Conservation (phyloP, 2,113 vertebrate species). For the Lynx canadensis region DNA sequence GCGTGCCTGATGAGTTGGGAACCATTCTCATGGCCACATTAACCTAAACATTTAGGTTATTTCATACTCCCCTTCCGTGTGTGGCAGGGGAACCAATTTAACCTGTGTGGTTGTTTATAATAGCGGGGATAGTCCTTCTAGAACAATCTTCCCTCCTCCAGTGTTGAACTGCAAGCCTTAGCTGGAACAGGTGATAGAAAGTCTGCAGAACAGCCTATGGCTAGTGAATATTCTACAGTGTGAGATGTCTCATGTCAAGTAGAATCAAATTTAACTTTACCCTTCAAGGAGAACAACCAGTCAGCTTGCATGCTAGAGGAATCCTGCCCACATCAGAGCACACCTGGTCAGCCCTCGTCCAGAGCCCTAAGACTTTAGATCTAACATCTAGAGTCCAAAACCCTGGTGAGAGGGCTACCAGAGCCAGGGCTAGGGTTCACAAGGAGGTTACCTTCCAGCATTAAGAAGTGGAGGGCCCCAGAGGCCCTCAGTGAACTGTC, state of each 20-base stretch:
- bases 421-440: too few relatives aligned
- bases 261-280: neutral
- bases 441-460: neutral
- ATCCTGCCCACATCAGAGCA: neutral
- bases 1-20: neutral
- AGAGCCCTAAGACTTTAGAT: neutral
- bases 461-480: neutral
- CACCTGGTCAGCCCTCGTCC: neutral
- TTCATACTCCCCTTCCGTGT: neutral
- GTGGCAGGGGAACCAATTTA: neutral
- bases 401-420: neutral
- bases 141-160: neutral
- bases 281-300: neutral
- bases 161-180: neutral
- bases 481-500: neutral
- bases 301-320: neutral
- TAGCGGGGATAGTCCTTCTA: neutral
- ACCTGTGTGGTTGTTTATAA: neutral
- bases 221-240: neutral
- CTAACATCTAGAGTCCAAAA: neutral
- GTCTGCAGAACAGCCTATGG: neutral
- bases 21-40: neutral
- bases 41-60: neutral
- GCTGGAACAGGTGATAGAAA: neutral
- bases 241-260: neutral